Base-by-base conservation (phyloP, 2,888 invertebrate genomes). In the Sipha maydis region DNA sequence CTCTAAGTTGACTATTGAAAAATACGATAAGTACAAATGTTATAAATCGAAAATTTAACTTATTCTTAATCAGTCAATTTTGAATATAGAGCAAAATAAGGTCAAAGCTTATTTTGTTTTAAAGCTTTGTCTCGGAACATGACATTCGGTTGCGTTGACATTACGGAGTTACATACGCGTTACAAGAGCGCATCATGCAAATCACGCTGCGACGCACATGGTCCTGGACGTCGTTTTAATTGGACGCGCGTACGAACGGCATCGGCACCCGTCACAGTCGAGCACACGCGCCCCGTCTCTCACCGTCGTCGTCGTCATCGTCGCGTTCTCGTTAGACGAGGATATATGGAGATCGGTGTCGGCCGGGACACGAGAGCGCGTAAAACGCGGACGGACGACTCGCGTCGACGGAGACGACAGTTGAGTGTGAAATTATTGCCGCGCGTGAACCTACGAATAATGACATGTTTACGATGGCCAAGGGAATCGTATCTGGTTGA, bases 381-480 rank as follows among this genome's bases (percentile, higher is more conserved):
- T n/a, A 48, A 48, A 48, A 48, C 28, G 17, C 28, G 19, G 19
- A 82, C 41, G 69, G 19, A 80, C 61, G 34, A 80, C 61, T 67
- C 28, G 69, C 69, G 69, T 69, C 14, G 48, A 48, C 69, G 31
- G 11, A n/a, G n/a, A 67, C 61, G 61, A 31, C 34, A 48, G 14
- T 48, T 48, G 21, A 21, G 48, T 48, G 31, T 71, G 71, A 83
- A 71, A 83, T 82, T 48, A 83, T 83, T 83, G 48, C 48, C 11
- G 48, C 14, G 31, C 21, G 25, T 5, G 25, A 31, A 71, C 31
- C 34, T 2, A 54, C 71, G 71, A 8, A 69, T 41, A 69, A 71
- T 25, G 83, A 83, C 83, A 48, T 71, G 54, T 83, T 83, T 83
- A 83, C 25, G 83, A 83, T 17, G 69, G 71, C 48, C 80, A n/a